These are phyloP conservation scores for Aporophyla lueneburgensis DNA, from an alignment of 2,888 invertebrate species.

Conservation along the genomic window DNA sequence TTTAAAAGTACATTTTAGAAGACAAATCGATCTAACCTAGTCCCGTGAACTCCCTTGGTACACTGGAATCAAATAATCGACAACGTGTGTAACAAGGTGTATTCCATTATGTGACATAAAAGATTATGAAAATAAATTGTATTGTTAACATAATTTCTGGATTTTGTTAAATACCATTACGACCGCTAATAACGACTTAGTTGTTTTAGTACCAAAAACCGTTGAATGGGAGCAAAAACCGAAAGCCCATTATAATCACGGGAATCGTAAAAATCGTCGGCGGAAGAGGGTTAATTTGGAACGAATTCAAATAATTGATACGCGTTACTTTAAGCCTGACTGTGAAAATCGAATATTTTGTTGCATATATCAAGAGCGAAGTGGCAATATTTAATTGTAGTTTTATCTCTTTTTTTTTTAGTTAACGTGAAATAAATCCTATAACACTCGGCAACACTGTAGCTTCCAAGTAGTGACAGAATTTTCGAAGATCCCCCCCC, in stretches of 20 bases:
- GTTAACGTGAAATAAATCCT: background rate
- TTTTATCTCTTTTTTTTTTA: background rate
- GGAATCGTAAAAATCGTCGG: slow-evolving; percentile 33
- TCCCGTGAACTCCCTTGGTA: background rate
- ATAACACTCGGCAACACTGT: background rate
- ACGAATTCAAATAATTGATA: slow-evolving; percentile 41
- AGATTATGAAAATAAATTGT: background rate
- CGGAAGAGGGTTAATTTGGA: slow-evolving; percentile 29
- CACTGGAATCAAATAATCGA: background rate
- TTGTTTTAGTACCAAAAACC: slow-evolving; percentile 1
- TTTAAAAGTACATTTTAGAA: background rate
- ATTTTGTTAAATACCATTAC: background rate
- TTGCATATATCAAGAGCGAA: background rate
- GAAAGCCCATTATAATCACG: slow-evolving; percentile 22
- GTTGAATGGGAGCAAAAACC: background rate
- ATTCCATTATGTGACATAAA: background rate
- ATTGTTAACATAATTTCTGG: background rate
- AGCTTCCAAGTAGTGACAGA: too few relatives aligned
- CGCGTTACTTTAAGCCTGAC: background rate
- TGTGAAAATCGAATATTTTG: background rate
- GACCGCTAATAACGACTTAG: background rate
- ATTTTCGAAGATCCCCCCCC: background rate
- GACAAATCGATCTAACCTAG: background rate
- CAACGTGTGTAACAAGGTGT: background rate
- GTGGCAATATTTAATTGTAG: background rate